Evolutionary conservation across 2,113 vertebrate genomes (phyloP), one percentile per base, ranked within the genome.

Genomic region (Trichechus manatus): DNA sequence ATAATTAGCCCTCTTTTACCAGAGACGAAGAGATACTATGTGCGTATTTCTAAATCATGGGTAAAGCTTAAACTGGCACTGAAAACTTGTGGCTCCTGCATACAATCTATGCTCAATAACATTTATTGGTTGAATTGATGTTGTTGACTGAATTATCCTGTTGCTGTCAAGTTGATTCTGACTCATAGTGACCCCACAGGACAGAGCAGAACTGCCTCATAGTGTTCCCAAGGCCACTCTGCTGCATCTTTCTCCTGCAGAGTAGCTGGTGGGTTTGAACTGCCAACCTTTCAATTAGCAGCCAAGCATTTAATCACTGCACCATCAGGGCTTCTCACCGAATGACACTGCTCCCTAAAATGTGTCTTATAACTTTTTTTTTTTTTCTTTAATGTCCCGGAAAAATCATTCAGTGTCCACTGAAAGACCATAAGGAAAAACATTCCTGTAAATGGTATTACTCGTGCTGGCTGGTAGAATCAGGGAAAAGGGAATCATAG

Each of bases 401-500:
- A 80, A 95, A 96, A 92, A 75, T 70, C 93, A 47, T 63, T 95
- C 79, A 25, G 25, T 68, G 82, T 33, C 56, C 66, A 82, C 5
- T 72, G 4, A 5, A 72, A 56, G 68, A 95, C 68, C 96, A 83
- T 79, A 91, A 86, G 87, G 50, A 85, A 97, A 94, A 93, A n/a
- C 3, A 31, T 64, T 87, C 90, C 33, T 42, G 63, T 77, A 91
- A 94, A 97, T 77, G 77, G 88, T 61, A 80, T 79, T 61, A 78
- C 82, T 92, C n/a, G 72, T 88, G 14, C 86, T 3, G 29, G 82
- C 88, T 91, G 68, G 29, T 63, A 68, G 87, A 91, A 96, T 89
- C 79, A 86, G 88, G 85, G 94, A 94, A 91, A 97, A 97, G 96
- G 82, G 92, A 91, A 96, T 97, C 56, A 42, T n/a, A 95, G 50